Evolutionary conservation across 2,113 vertebrate genomes (phyloP).

Genomic region (Sialia sialis): DNA sequence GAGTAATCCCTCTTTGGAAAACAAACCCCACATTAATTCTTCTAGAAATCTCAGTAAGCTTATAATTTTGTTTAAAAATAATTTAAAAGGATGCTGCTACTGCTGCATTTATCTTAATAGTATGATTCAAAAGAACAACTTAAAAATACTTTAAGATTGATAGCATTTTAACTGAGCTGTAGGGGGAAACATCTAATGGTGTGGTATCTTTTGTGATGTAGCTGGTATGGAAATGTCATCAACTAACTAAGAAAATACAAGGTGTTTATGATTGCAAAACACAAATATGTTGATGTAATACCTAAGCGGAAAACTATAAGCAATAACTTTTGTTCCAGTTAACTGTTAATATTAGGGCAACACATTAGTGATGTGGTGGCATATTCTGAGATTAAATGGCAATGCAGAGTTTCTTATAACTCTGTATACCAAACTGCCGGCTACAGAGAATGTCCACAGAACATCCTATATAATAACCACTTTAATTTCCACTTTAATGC

Average conservation of each 20-base stretch:
- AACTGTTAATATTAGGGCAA: neutral
- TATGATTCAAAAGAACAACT: neutral
- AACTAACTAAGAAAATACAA: neutral
- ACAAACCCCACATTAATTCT: neutral
- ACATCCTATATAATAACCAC: neutral
- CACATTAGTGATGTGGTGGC: accelerated
- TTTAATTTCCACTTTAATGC: neutral
- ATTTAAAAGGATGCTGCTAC: neutral
- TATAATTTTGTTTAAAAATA: neutral
- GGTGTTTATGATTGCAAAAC: neutral
- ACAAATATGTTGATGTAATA: neutral
- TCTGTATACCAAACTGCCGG: neutral
- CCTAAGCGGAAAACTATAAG: neutral
- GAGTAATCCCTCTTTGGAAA: neutral
- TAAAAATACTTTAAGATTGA: neutral
- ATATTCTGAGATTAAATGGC: neutral
- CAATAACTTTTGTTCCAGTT: neutral
- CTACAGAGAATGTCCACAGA: neutral
- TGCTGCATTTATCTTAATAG: neutral
- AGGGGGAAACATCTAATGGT: neutral
- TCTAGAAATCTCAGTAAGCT: neutral
- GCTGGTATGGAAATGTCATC: neutral
- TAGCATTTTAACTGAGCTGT: neutral
- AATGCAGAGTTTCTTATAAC: neutral
- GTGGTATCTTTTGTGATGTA: neutral